Conservation (phyloP, 2,888 invertebrate genomes). For the Harmothoe impar region DNA sequence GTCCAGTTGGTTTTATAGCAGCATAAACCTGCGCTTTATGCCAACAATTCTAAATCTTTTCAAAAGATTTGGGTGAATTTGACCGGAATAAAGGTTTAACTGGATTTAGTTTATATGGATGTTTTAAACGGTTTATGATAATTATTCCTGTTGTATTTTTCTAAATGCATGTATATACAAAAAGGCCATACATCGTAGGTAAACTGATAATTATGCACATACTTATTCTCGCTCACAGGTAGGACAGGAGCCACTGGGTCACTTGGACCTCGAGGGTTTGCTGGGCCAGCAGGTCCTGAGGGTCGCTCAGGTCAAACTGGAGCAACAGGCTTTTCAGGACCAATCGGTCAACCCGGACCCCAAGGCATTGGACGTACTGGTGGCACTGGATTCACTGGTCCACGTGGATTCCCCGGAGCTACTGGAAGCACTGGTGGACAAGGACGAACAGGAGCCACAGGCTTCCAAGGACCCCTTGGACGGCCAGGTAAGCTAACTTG, state of each 20-base stretch:
- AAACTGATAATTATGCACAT: too few relatives aligned
- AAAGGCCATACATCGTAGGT: too few relatives aligned
- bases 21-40: too few relatives aligned
- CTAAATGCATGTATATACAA: too few relatives aligned
- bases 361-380: constrained; percentile 57
- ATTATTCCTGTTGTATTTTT: too few relatives aligned
- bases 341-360: constrained; percentile 62
- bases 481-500: constrained; percentile 4
- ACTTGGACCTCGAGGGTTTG: constrained; percentile 37
- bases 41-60: too few relatives aligned
- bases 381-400: constrained; percentile 43
- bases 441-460: constrained; percentile 46
- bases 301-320: constrained; percentile 30
- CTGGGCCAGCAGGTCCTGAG: constrained; percentile 52
- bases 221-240: background rate
- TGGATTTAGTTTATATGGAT: too few relatives aligned
- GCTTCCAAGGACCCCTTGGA: constrained; percentile 53
- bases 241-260: constrained; percentile 35
- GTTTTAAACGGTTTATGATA: too few relatives aligned
- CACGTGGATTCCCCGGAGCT: constrained; percentile 56
- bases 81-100: too few relatives aligned
- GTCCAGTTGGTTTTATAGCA: too few relatives aligned
- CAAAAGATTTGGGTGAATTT: too few relatives aligned
- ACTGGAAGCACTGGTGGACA: constrained; percentile 41
- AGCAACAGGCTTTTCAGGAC: background rate